Evolutionary conservation across 2,113 vertebrate genomes (phyloP), one percentile per base, ranked within the genome.

Genomic region (Pollimyrus isidori): DNA sequence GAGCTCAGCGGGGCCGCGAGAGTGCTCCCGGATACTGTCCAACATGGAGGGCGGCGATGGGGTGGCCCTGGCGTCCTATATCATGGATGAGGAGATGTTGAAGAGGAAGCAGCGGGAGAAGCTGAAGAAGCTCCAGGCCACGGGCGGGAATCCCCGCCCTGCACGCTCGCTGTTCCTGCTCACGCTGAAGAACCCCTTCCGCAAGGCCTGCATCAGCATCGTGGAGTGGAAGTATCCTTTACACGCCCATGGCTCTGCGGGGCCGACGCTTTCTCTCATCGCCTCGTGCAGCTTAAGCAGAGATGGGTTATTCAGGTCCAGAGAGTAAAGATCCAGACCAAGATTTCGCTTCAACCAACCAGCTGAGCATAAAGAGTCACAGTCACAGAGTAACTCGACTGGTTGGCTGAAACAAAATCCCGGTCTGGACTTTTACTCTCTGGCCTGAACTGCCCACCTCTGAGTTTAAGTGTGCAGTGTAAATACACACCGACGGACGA

Each of bases 221-320:
- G 97, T 98, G 90, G 97, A 97, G 89, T 97, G 97, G 97, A 98
- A 97, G 95, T 97, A 98, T 97, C 97, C 96, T 97, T 93, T 42
- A n/a, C 49, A 35, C 52, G 35, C 1, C 1, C 23, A 42, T 15
- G 23, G 45, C 42, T 45, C 4, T 48, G 45, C 21, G 82, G 42
- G 39, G 3, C 7, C 5, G 45, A 48, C 9, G 23, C 49, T 13
- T 53, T 30, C 49, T 53, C 23, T 52, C 42, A 84, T 45, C 21
- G 13, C 0, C 7, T 42, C 9, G 39, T 80, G 23, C 23, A 65
- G 58, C 19, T 65, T 26, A 65, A 30, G n/a, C 62, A 69, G 62
- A 26, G 62, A 26, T 69, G 62, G 26, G n/a, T 4, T 11, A 11
- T 30, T 69, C 62, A 30, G 3, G n/a, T 30, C 62, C 26, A 30